A percentile compares a stretch with the other conserved stretches of the same genome.
phyloP scores from a whole-genome alignment of 2,113 vertebrate species.

The Corythaeola cristata region DNA sequence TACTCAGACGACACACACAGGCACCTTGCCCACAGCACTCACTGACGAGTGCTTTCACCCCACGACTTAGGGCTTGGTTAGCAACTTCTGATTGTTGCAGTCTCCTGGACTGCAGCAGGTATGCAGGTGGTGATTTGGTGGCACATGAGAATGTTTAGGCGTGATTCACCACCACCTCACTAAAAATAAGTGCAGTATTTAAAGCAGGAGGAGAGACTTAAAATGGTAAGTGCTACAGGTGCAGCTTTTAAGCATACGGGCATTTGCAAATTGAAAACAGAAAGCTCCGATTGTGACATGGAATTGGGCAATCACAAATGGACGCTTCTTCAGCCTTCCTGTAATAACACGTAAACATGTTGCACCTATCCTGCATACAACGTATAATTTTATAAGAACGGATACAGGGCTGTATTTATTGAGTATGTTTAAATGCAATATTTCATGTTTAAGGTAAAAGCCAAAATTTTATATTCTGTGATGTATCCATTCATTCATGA shows the following conservation, averaged over 20 bases:
- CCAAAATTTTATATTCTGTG: neutral
- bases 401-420: neutral
- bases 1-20: neutral
- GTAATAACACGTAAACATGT: neutral
- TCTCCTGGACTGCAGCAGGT: neutral
- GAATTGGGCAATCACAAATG: neutral
- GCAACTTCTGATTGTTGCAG: neutral
- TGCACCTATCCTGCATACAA: neutral
- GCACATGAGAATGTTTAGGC: neutral
- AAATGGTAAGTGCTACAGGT: constrained; percentile 32
- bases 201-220: constrained; percentile 1
- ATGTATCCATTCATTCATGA: neutral
- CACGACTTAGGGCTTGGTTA: neutral
- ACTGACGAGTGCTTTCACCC: neutral
- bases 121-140: neutral
- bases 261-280: neutral
- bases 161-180: neutral
- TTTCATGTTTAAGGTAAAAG: neutral
- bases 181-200: constrained; percentile 39
- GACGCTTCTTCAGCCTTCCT: neutral
- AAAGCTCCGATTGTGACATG: neutral
- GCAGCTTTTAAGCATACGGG: neutral
- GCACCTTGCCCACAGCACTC: neutral
- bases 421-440: neutral
- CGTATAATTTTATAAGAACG: neutral